Base-by-base conservation (phyloP, 2,113 vertebrate species). In the Mola mola region DNA sequence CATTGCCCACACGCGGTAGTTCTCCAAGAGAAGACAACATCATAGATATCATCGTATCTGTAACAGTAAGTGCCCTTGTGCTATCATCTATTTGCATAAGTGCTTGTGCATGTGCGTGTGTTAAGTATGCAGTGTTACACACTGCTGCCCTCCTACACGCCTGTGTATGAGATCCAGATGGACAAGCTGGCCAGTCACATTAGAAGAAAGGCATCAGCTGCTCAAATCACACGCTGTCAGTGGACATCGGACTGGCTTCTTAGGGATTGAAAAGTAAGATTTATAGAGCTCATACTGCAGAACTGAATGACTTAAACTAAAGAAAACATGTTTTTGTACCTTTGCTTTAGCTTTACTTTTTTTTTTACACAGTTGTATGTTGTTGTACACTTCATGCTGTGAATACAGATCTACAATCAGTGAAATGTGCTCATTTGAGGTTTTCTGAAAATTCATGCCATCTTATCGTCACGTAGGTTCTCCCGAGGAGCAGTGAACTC, bases 21-120 rank as follows among this genome's bases (percentile, higher is more conserved):
- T 34, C 13, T 19, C 2, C 20, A 50, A 42, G 42, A 3, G 36
- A 63, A 47, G 44, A 67, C 49, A 70, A 47, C 21, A n/a, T 60
- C 49, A n/a, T 26, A 8, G 36, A 41, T 22, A 24, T 26, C 52
- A 68, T 40, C 53, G 43, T 13, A 28, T 66, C 29, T 67, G 36
- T n/a, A 74, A 86, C 83, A 89, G n/a, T n/a, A 82, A 77, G 85
- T 75, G 46, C 66, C 73, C 60, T 80, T 67, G 62, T 85, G 62
- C 66, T 79, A 58, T 68, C 21, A 67, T 66, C 68, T 74, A 34
- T 70, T 62, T 71, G 12, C 58, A 81, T 70, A 75, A 71, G 41
- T 60, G 36, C 6, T 48, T 57, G 74, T 62, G 25, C 67, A 40
- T 40, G 58, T 43, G 47, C 42, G 44, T 74, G 71, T 78, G 11